phyloP scores from a whole-genome alignment of 2,888 invertebrate genomes.

The Trachelus iudaicus region DNA sequence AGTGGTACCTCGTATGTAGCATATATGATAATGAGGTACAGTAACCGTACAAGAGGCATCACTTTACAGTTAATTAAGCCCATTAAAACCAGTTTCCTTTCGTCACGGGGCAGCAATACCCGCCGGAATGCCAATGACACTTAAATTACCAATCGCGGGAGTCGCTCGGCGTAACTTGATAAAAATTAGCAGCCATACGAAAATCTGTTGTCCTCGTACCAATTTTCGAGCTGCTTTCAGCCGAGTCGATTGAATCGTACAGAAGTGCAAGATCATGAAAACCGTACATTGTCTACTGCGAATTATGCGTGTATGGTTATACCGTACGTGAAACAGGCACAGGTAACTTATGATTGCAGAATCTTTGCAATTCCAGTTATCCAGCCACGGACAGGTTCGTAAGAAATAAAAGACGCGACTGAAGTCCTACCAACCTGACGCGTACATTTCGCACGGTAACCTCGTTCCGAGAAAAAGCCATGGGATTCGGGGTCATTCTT shows the following conservation, averaged over 20 bases:
- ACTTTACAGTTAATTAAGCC: slow-evolving; percentile 3
- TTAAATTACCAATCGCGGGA: background rate
- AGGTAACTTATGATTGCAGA: background rate
- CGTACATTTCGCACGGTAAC: background rate
- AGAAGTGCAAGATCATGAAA: background rate
- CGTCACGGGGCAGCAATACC: background rate
- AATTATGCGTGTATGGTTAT: background rate
- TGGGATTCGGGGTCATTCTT: background rate
- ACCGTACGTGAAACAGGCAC: background rate
- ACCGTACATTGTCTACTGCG: background rate
- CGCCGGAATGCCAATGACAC: background rate
- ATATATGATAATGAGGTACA: background rate
- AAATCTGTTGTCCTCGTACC: background rate
- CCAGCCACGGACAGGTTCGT: background rate
- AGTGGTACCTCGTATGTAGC: background rate
- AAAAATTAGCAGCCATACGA: background rate
- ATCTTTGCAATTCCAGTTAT: background rate
- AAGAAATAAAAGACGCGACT: background rate
- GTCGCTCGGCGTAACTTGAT: background rate
- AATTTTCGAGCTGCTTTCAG: background rate
- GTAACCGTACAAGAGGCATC: background rate
- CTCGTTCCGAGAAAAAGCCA: background rate
- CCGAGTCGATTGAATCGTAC: background rate
- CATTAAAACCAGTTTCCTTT: slow-evolving; percentile 2
- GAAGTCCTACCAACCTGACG: background rate